Evolutionary conservation across 2,797 vertebrate genomes (phyloP).

Genomic region (Brachyalestes nurse): DNA sequence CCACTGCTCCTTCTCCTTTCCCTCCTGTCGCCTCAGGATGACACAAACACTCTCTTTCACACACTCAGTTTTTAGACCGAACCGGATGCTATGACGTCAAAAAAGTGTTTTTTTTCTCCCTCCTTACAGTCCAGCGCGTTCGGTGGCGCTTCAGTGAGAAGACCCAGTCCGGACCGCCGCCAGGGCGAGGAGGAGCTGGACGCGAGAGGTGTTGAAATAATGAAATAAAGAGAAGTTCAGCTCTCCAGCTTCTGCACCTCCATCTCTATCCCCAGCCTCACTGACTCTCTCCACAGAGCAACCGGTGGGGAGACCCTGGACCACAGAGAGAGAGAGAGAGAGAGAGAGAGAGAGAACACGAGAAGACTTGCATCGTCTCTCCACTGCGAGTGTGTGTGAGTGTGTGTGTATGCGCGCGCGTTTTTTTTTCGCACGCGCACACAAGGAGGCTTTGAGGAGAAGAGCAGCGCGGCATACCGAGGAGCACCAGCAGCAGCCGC

Average conservation of each 20-base stretch:
- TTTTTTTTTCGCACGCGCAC: constrained; percentile 36
- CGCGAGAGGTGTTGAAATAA: not conserved
- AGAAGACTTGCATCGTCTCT: not conserved
- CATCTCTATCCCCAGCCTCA: not conserved
- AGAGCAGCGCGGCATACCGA: constrained; percentile 81
- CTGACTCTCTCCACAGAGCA: not conserved
- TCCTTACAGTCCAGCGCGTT: constrained; percentile 9
- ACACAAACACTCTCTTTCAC: not conserved
- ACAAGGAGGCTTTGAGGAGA: constrained; percentile 79
- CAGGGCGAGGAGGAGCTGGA: not conserved
- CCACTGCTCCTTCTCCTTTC: too few relatives aligned
- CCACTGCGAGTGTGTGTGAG: not conserved
- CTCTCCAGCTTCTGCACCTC: not conserved
- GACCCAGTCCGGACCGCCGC: not conserved
- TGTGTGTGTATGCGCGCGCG: not conserved
- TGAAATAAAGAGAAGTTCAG: not conserved
- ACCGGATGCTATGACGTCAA: constrained; percentile 20
- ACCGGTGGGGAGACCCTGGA: not conserved
- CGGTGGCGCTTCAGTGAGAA: constrained; percentile 25
- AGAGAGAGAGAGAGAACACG: not conserved
- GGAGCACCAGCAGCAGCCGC: constrained; percentile 61
- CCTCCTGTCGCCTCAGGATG: not conserved
- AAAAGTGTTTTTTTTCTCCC: not conserved
- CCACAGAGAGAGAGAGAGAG: not conserved
- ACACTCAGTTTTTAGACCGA: not conserved